Evolutionary conservation across 2,888 invertebrate species (phyloP).

Genomic region (Petrolisthes cinctipes): DNA sequence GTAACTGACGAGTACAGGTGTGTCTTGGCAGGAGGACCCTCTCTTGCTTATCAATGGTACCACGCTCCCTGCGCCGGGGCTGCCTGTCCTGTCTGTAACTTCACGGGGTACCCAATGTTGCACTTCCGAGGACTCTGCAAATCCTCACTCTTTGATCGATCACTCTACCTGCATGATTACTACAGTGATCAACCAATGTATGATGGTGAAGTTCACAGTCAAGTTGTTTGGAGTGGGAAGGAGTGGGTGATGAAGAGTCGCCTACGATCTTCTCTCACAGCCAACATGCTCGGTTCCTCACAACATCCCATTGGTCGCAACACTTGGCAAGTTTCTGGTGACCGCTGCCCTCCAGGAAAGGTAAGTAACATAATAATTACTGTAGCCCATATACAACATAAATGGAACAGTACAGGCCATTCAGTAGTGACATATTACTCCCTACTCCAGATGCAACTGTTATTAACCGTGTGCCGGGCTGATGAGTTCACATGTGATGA

Average conservation of each 20-base stretch:
- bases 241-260: constrained; percentile 26
- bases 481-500: constrained; percentile 43
- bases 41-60: constrained; percentile 31
- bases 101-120: constrained; percentile 24
- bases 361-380: not conserved
- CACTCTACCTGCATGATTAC: constrained; percentile 16
- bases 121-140: constrained; percentile 36
- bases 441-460: constrained; percentile 20
- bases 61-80: constrained; percentile 15
- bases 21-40: constrained; percentile 17
- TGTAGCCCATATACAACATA: not conserved
- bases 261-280: not conserved
- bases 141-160: constrained; percentile 17
- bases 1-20: constrained; percentile 24
- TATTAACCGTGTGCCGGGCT: constrained; percentile 28
- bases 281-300: not conserved
- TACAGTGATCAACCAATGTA: constrained; percentile 4
- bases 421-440: not conserved
- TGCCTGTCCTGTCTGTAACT: constrained; percentile 38
- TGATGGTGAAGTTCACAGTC: constrained; percentile 12
- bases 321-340: constrained; percentile 28
- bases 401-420: not conserved
- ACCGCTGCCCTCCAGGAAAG: constrained; percentile 26
- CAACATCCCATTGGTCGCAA: constrained; percentile 23
- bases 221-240: not conserved